Evolutionary conservation across 1,140 invertebrate genomes (phyloP).

Genomic region (Musca vetustissima): DNA sequence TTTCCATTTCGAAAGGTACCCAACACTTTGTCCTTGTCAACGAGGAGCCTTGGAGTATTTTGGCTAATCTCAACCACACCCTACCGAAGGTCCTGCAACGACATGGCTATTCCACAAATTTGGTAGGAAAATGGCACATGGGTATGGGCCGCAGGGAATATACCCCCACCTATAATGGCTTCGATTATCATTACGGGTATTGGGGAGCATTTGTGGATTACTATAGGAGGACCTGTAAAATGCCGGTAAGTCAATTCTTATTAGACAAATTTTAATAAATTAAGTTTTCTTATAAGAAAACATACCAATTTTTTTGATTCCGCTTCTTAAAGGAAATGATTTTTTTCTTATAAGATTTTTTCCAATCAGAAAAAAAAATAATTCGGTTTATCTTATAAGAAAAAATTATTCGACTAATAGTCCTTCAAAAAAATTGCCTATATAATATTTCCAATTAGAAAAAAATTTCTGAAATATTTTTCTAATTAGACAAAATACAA

Average conservation of each 20-base stretch:
- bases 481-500: too few relatives aligned
- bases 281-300: too few relatives aligned
- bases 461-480: too few relatives aligned
- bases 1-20: conserved; percentile 61
- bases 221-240: conserved; percentile 68
- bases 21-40: conserved; percentile 77
- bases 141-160: conserved; percentile 72
- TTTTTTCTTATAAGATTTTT: too few relatives aligned
- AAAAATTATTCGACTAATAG: too few relatives aligned
- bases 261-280: too few relatives aligned
- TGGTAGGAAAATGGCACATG: conserved; percentile 92
- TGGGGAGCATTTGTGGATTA: conserved; percentile 83
- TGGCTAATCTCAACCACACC: conserved; percentile 68
- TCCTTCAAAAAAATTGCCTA: background rate
- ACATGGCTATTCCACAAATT: conserved; percentile 77
- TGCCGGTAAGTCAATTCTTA: conserved; percentile 62
- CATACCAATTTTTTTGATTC: too few relatives aligned
- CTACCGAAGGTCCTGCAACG: conserved; percentile 76
- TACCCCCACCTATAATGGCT: conserved; percentile 79
- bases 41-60: conserved; percentile 72
- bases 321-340: too few relatives aligned
- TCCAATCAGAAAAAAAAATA: too few relatives aligned
- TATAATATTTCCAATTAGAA: too few relatives aligned
- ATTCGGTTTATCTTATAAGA: background rate
- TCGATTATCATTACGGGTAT: conserved; percentile 83